phyloP scores from a whole-genome alignment of 2,888 invertebrate genomes.

The Neocrepidodera transversa region DNA sequence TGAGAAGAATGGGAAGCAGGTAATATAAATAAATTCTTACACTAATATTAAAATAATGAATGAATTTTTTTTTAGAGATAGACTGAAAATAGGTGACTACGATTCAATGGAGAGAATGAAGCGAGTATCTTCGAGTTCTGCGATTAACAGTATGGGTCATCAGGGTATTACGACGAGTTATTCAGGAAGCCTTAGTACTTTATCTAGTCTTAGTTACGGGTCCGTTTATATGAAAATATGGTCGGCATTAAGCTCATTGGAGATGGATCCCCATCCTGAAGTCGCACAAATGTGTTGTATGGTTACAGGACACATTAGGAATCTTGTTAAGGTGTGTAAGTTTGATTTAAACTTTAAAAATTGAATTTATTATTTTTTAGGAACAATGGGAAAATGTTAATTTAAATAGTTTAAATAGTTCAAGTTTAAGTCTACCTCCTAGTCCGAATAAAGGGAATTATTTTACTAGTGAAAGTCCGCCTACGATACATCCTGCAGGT shows the following conservation, averaged over 20 bases:
- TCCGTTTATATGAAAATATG: slow-evolving; percentile 91
- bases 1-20: slow-evolving; percentile 55
- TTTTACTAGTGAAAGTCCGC: slow-evolving; percentile 65
- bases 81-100: slow-evolving; percentile 32
- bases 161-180: slow-evolving; percentile 37
- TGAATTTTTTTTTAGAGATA: slow-evolving; percentile 32
- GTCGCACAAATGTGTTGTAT: slow-evolving; percentile 80
- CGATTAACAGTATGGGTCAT: slow-evolving; percentile 66
- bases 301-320: slow-evolving; percentile 79
- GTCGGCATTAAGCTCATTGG: slow-evolving; percentile 78
- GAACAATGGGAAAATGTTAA: slow-evolving; percentile 43
- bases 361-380: slow-evolving; percentile 28
- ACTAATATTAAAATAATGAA: neutral
- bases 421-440: slow-evolving; percentile 65
- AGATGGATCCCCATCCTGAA: slow-evolving; percentile 87
- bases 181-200: slow-evolving; percentile 55
- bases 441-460: slow-evolving; percentile 65
- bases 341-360: no score
- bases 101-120: slow-evolving; percentile 61
- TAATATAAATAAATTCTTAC: slow-evolving; percentile 22
- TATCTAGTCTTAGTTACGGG: slow-evolving; percentile 66
- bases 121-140: slow-evolving; percentile 74
- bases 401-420: slow-evolving; percentile 52
- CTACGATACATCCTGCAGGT: slow-evolving; percentile 59
- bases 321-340: slow-evolving; percentile 66